phyloP scores from a whole-genome alignment of 2,797 vertebrate species.

The Urosaurus nigricauda region DNA sequence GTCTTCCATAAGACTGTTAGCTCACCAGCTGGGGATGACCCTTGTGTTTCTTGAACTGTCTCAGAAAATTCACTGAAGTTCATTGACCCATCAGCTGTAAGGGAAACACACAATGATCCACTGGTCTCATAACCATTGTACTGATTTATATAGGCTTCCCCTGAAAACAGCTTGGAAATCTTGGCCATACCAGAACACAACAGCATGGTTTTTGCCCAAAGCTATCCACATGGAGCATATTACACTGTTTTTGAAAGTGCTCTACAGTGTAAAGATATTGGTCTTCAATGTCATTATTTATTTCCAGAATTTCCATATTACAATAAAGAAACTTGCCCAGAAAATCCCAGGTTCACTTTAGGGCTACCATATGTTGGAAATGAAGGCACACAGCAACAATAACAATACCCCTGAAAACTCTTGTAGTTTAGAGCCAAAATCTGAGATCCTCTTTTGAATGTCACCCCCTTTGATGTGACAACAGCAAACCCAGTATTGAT shows the following conservation, averaged over 20 bases:
- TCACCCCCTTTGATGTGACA: background rate
- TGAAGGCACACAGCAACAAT: no score
- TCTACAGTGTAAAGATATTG: background rate
- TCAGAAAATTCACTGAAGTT: slow-evolving; percentile 14
- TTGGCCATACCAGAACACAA: background rate
- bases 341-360: no score
- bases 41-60: slow-evolving; percentile 15
- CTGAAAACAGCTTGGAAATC: background rate
- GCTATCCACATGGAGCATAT: background rate
- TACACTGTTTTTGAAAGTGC: background rate
- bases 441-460: background rate
- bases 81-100: slow-evolving; percentile 35
- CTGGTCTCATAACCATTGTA: background rate
- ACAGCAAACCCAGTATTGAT: background rate
- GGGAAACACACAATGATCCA: background rate
- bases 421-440: background rate
- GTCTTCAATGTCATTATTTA: background rate
- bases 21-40: slow-evolving; percentile 22
- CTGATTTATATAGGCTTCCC: background rate
- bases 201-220: background rate
- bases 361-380: no score
- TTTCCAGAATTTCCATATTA: no score
- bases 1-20: background rate
- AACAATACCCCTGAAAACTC: background rate
- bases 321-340: no score